Evolutionary conservation across 2,888 invertebrate species (phyloP), one percentile per base, ranked within the genome.

Genomic region (Acanthopleura granulata): DNA sequence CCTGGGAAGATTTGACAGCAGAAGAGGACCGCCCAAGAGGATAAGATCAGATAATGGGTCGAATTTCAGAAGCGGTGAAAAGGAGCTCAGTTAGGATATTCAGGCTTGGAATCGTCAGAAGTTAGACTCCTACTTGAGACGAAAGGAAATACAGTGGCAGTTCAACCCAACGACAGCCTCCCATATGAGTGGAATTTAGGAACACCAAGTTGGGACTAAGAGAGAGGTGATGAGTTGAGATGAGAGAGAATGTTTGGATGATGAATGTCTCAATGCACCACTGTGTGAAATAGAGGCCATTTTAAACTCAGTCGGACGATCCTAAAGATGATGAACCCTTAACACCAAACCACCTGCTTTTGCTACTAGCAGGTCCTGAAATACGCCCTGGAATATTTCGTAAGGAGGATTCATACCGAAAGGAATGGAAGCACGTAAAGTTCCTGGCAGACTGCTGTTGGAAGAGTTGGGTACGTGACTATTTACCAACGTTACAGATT

Each of bases 11-110:
- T 76, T 76, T 30, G 51, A 22, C 14, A 25, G 69, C 18, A 49
- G 76, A 22, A 30, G 76, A 62, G 76, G 76, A 29, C 14, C 12
- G 18, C 74, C 29, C 4, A 49, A 50, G 18, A 70, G 25, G 25
- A 49, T 71, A 9, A 22, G 76, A 30, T 70, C 71, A 49, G 76
- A 76, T 50, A 76, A 75, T 50, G 74, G 76, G 49, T 75, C 74
- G 16, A 75, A 76, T 29, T 74, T 75, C 50, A 50, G 50, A 4
- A 57, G 75, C 14, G 75, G 51, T 51, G 14, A 51, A 51, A 18
- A 16, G 6, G 62, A 18, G 18, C 18, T n/a, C 57, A 75, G 49
- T 27, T 74, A 29, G 49, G 51, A 14, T 18, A 51, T 51, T 15
- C 51, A 51, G 18, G 51, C 14, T 18, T 51, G 51, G 51, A 51